Evolutionary conservation across 2,888 invertebrate genomes (phyloP), one percentile per base, ranked within the genome.

Genomic region (Empis livida): DNA sequence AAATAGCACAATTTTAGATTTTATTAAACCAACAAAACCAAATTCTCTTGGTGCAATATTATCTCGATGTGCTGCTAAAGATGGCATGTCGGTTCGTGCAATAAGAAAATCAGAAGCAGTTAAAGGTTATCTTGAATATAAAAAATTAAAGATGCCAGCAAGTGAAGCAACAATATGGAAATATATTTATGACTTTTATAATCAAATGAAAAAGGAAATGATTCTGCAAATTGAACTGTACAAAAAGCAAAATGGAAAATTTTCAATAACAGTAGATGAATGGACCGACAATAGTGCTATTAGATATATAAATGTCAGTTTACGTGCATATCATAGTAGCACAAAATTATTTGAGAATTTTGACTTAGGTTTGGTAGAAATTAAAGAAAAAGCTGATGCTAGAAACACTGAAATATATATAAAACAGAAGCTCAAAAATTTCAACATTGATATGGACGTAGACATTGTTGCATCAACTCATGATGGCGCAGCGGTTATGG

Each of bases 91-190:
- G 23, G 20, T 23, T 44, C 44, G 44, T 44, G 37, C 38, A 44
- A 37, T 44, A 23, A 44, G 44, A 38, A 40, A 40, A 20, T 44
- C 44, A 38, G 35, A 43, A 43, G 38, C 27, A 44, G 30, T 44
- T 44, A 20, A 44, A 44, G 44, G 38, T 23, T 44, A 44, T 44
- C 37, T 44, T 38, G 44, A 44, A 44, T 38, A 38, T 44, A 38
- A 44, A 37, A 38, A 38, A 14, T 38, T 38, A 20, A 38, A 44
- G 37, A 44, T 44, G 38, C 38, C 44, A 44, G 32, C 38, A 44
- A 43, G 43, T 43, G 27, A 32, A 35, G 17, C 39, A 15, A 32
- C 35, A 20, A 44, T 20, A 13, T 44, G 37, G 37, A 44, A 44
- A 38, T 27, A 44, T 27, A 14, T 44, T 38, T 38, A 44, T 27